Percentiles rank a stretch among this genome's conserved stretches.
Evolutionary conservation across 2,113 vertebrate genomes (phyloP).

Genomic region (Brachyhypopomus occidentalis): DNA sequence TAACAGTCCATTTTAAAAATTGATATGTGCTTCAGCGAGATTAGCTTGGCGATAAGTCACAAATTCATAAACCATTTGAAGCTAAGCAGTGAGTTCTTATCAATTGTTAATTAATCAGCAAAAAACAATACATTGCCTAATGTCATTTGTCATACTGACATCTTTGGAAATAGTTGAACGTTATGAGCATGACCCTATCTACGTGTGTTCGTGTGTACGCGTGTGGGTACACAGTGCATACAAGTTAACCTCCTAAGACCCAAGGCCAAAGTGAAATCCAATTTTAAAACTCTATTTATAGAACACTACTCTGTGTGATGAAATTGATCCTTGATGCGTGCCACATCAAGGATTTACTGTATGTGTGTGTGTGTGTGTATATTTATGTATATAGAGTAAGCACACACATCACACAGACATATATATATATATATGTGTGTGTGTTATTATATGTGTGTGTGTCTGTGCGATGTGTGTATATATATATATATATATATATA

Average conservation of each 20-base stretch:
- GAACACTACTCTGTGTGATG: no score
- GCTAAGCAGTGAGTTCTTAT: neutral
- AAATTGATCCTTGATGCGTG: neutral
- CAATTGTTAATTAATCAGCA: neutral
- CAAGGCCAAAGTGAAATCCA: no score
- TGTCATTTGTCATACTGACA: constrained; percentile 1
- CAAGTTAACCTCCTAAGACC: no score
- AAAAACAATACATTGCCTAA: neutral
- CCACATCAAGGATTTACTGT: neutral
- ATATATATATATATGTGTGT: no score
- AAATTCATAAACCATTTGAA: neutral
- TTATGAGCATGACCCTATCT: neutral
- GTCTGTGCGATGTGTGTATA: no score
- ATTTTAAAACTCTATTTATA: no score
- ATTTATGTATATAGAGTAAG: no score
- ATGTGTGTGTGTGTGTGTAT: neutral
- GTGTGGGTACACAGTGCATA: neutral
- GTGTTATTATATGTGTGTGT: no score
- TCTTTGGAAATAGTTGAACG: neutral
- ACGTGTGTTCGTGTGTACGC: neutral
- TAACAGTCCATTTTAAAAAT: neutral
- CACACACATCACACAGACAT: no score
- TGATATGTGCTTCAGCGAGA: neutral
- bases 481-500: neutral
- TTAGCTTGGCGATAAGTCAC: neutral